Percentiles rank a stretch among this genome's conserved stretches.
phyloP scores from a whole-genome alignment of 2,113 vertebrate species.

The Phyllopteryx taeniolatus region DNA sequence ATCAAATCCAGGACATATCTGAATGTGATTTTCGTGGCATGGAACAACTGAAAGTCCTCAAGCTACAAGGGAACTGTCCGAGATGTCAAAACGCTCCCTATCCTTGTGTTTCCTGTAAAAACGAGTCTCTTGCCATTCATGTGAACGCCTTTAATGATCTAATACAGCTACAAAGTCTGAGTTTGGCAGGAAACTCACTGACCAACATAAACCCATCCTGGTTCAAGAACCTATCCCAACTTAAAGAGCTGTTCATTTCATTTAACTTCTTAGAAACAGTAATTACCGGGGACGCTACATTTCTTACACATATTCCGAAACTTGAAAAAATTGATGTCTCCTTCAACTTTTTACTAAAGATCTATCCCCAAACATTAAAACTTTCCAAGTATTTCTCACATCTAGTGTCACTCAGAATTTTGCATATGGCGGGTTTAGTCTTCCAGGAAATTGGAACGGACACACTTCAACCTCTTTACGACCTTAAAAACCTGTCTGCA shows the following conservation, averaged over 20 bases:
- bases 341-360: constrained; percentile 66
- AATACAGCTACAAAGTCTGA: constrained; percentile 35
- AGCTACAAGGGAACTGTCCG: constrained; percentile 77
- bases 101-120: constrained; percentile 61
- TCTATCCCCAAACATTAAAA: constrained; percentile 52
- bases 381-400: constrained; percentile 67
- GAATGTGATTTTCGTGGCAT: constrained; percentile 56
- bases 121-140: constrained; percentile 60
- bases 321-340: constrained; percentile 73
- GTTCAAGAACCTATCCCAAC: constrained; percentile 59
- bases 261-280: constrained; percentile 64
- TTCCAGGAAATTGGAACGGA: constrained; percentile 67
- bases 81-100: constrained; percentile 69
- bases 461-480: constrained; percentile 64
- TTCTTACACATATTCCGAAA: constrained; percentile 57
- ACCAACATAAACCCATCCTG: constrained; percentile 38
- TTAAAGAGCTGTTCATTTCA: constrained; percentile 58
- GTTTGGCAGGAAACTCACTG: constrained; percentile 70
- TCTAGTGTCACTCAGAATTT: constrained; percentile 57
- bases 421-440: constrained; percentile 73
- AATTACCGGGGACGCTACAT: constrained; percentile 39
- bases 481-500: constrained; percentile 64
- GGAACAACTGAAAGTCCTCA: constrained; percentile 45
- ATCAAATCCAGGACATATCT: constrained; percentile 60
- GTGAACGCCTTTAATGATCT: constrained; percentile 58